Conservation (phyloP, 1,140 invertebrate species). For the Drosophila pseudoananassae region DNA sequence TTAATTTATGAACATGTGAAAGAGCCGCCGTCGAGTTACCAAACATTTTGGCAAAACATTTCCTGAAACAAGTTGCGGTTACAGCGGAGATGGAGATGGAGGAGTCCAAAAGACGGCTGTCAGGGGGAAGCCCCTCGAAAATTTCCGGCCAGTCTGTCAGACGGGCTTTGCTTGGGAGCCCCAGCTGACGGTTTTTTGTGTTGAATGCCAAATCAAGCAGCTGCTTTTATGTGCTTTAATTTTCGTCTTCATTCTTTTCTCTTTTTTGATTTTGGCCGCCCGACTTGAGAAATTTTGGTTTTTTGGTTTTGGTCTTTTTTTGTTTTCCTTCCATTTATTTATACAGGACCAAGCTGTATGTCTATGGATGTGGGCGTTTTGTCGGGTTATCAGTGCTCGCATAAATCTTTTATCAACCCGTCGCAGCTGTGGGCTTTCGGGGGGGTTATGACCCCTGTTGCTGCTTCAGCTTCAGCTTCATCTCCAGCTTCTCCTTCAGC, state of each 20-base stretch:
- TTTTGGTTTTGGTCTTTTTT: conserved; percentile 44
- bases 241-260: conserved; percentile 28
- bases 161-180: conserved; percentile 37
- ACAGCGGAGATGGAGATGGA: neutral
- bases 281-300: conserved; percentile 42
- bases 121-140: conserved; percentile 13
- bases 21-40: conserved; percentile 62
- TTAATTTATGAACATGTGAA: conserved; percentile 78
- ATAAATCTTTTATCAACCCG: conserved; percentile 81
- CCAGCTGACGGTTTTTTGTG: conserved; percentile 64
- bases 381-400: conserved; percentile 76
- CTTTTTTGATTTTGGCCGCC: conserved; percentile 24
- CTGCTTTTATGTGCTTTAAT: conserved; percentile 54
- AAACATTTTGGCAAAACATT: conserved; percentile 71
- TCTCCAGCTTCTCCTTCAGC: neutral
- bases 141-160: conserved; percentile 17
- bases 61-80: conserved; percentile 57
- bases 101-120: neutral
- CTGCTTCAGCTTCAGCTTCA: neutral
- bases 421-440: conserved; percentile 59
- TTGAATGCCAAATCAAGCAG: conserved; percentile 81
- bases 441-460: conserved; percentile 30
- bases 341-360: conserved; percentile 32
- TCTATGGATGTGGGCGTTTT: conserved; percentile 62
- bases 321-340: conserved; percentile 52